phyloP scores from a whole-genome alignment of 2,888 invertebrate genomes.

The Rhyacophila evoluta region DNA sequence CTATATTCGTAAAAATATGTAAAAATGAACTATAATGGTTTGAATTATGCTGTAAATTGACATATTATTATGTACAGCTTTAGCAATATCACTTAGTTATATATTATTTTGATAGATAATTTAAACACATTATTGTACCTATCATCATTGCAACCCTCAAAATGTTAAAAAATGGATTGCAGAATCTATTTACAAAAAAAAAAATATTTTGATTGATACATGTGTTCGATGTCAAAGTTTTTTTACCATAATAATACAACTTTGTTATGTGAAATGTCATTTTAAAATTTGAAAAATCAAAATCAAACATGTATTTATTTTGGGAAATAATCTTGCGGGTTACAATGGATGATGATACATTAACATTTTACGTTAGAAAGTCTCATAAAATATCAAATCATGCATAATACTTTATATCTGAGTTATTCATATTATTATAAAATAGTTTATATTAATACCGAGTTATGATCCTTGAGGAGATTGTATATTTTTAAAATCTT shows the following conservation, averaged over 20 bases:
- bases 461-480: neutral
- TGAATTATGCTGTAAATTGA: conserved; percentile 28
- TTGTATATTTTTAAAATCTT: neutral
- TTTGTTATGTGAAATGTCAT: too few relatives aligned
- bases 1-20: conserved; percentile 50
- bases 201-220: too few relatives aligned
- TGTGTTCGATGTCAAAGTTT: too few relatives aligned
- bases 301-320: too few relatives aligned
- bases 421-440: neutral
- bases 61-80: conserved; percentile 26
- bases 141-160: neutral
- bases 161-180: neutral
- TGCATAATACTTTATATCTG: neutral
- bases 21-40: conserved; percentile 35
- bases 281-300: too few relatives aligned
- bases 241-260: too few relatives aligned
- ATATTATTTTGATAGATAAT: neutral
- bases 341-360: neutral
- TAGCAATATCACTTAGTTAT: conserved; percentile 7
- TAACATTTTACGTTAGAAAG: neutral
- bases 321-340: neutral
- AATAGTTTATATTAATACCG: neutral
- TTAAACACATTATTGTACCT: neutral
- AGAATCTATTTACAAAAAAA: too few relatives aligned
- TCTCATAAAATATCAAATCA: neutral